Evolutionary conservation across 2,797 vertebrate species (phyloP), one percentile per base, ranked within the genome.

Genomic region (Dermochelys coriacea): DNA sequence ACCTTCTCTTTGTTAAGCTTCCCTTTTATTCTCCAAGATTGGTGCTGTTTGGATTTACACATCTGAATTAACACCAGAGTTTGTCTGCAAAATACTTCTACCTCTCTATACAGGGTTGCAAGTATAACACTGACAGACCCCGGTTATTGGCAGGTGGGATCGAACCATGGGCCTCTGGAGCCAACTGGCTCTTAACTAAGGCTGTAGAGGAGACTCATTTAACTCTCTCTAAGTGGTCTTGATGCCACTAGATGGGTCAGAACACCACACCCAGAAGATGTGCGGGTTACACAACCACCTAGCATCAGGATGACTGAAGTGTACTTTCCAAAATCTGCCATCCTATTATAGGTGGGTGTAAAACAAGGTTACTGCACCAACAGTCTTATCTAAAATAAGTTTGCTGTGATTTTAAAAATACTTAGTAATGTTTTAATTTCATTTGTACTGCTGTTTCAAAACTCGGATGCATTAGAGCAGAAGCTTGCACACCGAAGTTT

Each of bases 61-160:
- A 54, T 64, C 52, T 34, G 75, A 2, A 6, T 84, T 59, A 75
- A 75, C 41, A 29, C 51, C 84, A 37, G 85, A n/a, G 74, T 75
- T 75, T 52, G 64, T 12, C 0, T 4, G 25, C 52, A 84, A 37
- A 88, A 21, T 0, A 6, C 16, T 11, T 0, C 0, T n/a, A 47
- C 19, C 0, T 0, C 78, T 50, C 45, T n/a, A 57, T 54, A 29
- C 31, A 21, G 25, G 10, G 9, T 11, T 41, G 0, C 12, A 59
- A 59, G 12, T 54, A 19, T 54, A 54, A 54, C 23, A 54, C 8
- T 54, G 54, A 25, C 21, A 23, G 21, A 54, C 19, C 52, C 52
- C 21, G 1, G 52, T 54, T 9, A 9, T 23, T 2, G 4, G 49
- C 12, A 50, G 21, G 8, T 21, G 54, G 21, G 21, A 25, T 54